phyloP scores from a whole-genome alignment of 2,888 invertebrate species.

The Cotesia congregata region DNA sequence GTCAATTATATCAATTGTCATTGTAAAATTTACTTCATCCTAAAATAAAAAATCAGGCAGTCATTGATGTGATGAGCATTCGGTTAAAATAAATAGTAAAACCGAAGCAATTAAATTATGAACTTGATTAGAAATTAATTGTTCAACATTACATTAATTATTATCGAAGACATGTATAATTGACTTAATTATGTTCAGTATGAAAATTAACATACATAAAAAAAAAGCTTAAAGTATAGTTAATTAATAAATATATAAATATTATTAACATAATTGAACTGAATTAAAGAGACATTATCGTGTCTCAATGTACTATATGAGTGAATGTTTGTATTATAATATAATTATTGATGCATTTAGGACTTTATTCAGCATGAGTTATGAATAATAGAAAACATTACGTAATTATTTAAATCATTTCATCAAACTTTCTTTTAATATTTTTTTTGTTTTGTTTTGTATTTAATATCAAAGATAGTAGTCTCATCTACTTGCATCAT shows the following conservation, averaged over 20 bases:
- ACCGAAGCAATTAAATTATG: background rate
- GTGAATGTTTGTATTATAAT: constrained; percentile 39
- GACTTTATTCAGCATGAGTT: background rate
- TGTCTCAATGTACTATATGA: constrained; percentile 39
- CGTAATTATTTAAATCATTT: constrained; percentile 21
- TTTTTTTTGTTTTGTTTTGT: background rate
- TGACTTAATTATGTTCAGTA: constrained; percentile 22
- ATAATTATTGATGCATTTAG: constrained; percentile 11
- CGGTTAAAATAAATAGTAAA: background rate
- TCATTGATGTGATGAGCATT: background rate
- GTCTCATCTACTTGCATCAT: background rate
- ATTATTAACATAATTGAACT: constrained; percentile 31
- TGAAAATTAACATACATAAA: constrained; percentile 2
- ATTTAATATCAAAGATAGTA: background rate
- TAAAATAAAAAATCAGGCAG: background rate
- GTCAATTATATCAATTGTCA: constrained; percentile 7
- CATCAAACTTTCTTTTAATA: background rate
- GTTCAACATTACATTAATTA: background rate
- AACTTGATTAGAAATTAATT: background rate
- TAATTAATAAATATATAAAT: background rate
- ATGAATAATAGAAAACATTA: constrained; percentile 14
- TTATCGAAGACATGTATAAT: constrained; percentile 2
- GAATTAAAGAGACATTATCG: constrained; percentile 34
- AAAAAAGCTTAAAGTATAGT: background rate
- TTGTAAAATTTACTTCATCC: constrained; percentile 6